Conservation (phyloP, 1,140 invertebrate genomes). For the Neotoxoptera formosana region DNA sequence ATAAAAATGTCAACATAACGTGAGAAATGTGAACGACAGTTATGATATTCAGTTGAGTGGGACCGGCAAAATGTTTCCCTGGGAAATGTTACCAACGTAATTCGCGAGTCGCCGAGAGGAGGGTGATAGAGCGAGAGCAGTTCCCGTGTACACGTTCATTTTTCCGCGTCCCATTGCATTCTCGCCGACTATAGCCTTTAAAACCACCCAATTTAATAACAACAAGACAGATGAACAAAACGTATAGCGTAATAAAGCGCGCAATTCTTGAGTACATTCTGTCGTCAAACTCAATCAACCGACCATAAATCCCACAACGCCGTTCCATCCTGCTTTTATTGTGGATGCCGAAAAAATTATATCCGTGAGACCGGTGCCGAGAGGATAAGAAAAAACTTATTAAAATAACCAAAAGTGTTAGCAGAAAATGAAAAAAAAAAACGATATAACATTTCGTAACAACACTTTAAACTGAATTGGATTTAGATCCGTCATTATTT, state of each 20-base stretch:
- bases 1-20: slow-evolving; percentile 25
- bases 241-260: slow-evolving; percentile 33
- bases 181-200: not conserved
- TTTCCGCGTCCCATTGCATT: not conserved
- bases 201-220: slow-evolving; percentile 35
- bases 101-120: not conserved
- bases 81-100: not conserved
- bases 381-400: not conserved
- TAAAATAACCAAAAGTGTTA: not conserved
- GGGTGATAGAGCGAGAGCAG: not conserved
- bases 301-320: slow-evolving; percentile 6
- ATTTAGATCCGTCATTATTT: not conserved
- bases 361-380: not conserved
- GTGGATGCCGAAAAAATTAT: not conserved
- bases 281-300: slow-evolving; percentile 23
- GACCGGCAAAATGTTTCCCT: not conserved
- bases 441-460: not conserved
- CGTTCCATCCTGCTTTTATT: not conserved
- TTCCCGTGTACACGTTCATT: not conserved
- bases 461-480: not conserved
- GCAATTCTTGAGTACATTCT: not conserved
- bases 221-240: slow-evolving; percentile 27
- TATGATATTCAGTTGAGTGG: not conserved
- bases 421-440: not conserved
- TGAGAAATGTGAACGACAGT: not conserved